phyloP scores from a whole-genome alignment of 2,888 invertebrate species.

The Rhopalosiphum nymphaeae region DNA sequence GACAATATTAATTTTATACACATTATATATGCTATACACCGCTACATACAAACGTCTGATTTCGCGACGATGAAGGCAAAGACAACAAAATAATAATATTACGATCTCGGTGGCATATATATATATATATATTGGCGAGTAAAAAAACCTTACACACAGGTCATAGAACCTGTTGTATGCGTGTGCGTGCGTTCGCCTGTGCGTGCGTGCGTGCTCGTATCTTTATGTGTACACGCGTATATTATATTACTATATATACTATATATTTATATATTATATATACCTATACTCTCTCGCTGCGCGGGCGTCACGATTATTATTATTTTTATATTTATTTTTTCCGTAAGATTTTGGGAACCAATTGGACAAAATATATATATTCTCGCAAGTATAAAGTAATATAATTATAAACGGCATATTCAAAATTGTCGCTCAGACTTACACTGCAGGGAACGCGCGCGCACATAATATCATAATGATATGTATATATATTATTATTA shows the following conservation, averaged over 20 bases:
- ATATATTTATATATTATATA: background rate
- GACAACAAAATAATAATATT: conserved; percentile 50
- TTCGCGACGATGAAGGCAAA: conserved; percentile 30
- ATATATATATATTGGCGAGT: conserved; percentile 30
- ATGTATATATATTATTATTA: background rate
- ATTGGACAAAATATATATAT: background rate
- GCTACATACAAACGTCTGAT: background rate
- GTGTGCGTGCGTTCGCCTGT: background rate
- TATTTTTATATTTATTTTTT: conserved; percentile 1
- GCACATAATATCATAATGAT: background rate
- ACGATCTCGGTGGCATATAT: conserved; percentile 32
- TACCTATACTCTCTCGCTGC: background rate
- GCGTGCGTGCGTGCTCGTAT: background rate
- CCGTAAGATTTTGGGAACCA: conserved; percentile 41
- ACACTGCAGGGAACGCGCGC: background rate
- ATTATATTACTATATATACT: background rate
- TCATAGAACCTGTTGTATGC: conserved; percentile 51
- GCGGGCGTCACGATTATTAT: conserved; percentile 24
- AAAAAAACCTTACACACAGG: conserved; percentile 34
- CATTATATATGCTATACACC: background rate
- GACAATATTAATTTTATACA: background rate
- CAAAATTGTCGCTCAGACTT: background rate
- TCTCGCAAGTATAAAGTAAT: background rate
- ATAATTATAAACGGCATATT: background rate
- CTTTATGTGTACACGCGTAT: background rate